phyloP scores from a whole-genome alignment of 2,113 vertebrate species.

The Mustela lutreola region DNA sequence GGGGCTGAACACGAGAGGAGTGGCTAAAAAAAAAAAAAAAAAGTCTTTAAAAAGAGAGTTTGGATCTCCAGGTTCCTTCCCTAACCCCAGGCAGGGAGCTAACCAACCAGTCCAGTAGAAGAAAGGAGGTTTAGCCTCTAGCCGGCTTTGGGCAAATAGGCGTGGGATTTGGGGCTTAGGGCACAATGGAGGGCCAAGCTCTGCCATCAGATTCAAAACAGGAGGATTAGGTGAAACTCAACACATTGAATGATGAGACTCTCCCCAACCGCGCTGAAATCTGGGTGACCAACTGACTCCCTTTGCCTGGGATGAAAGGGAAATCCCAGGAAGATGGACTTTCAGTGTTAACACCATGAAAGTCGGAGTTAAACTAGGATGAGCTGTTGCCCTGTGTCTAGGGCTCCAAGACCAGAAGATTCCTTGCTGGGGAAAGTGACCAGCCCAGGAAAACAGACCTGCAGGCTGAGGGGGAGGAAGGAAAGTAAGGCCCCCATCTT shows the following conservation, averaged over 20 bases:
- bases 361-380: background rate
- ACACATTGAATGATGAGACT: rapidly evolving
- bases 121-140: background rate
- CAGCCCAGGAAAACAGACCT: background rate
- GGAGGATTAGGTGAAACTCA: background rate
- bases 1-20: background rate
- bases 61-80: background rate
- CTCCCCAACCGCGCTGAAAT: background rate
- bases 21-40: background rate
- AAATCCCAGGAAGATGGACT: background rate
- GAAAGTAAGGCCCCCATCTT: background rate
- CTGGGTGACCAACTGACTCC: background rate
- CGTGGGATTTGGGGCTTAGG: background rate
- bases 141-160: background rate
- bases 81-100: background rate
- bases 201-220: background rate
- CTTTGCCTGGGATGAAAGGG: background rate
- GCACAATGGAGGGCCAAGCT: background rate
- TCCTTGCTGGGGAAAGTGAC: background rate
- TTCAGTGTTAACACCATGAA: background rate
- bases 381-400: background rate
- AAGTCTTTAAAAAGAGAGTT: background rate
- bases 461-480: background rate
- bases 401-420: background rate
- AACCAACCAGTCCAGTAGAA: background rate